phyloP scores from a whole-genome alignment of 2,113 vertebrate genomes.

The Archocentrus centrarchus region DNA sequence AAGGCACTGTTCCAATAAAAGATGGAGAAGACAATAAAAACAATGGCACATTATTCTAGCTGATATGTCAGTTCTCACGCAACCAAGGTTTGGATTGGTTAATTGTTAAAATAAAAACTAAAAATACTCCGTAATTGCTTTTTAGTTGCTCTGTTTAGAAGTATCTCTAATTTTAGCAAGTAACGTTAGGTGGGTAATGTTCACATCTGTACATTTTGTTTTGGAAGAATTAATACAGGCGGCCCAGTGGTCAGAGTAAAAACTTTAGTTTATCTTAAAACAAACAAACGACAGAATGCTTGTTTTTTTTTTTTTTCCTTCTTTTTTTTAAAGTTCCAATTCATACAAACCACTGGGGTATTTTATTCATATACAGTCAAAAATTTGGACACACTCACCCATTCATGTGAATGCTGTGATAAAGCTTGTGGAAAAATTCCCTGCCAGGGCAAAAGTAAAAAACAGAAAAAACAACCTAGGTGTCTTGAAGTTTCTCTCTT shows the following conservation, averaged over 20 bases:
- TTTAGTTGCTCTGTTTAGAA: neutral
- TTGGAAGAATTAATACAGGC: too few species aligned
- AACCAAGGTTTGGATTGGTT: neutral
- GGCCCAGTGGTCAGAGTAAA: too few species aligned
- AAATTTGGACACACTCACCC: too few species aligned
- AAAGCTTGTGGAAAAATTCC: too few species aligned
- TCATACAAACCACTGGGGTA: too few species aligned
- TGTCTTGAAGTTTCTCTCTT: neutral
- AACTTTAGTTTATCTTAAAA: too few species aligned
- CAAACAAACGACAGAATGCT: too few species aligned
- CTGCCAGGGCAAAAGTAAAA: neutral
- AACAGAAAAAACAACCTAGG: neutral
- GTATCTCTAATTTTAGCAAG: neutral
- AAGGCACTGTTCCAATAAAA: neutral
- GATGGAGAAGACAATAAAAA: too few species aligned
- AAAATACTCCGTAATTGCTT: neutral
- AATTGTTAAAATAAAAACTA: neutral
- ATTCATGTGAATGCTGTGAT: too few species aligned
- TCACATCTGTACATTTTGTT: neutral
- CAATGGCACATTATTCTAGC: neutral
- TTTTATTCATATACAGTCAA: too few species aligned
- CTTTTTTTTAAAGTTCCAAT: too few species aligned
- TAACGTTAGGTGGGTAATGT: neutral
- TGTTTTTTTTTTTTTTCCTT: too few species aligned
- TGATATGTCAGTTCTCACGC: neutral